Percentiles rank a stretch among this genome's conserved stretches.
These are phyloP conservation scores for Keiferia lycopersicella DNA, from an alignment of 2,888 invertebrate genomes.

Conservation along the genomic window DNA sequence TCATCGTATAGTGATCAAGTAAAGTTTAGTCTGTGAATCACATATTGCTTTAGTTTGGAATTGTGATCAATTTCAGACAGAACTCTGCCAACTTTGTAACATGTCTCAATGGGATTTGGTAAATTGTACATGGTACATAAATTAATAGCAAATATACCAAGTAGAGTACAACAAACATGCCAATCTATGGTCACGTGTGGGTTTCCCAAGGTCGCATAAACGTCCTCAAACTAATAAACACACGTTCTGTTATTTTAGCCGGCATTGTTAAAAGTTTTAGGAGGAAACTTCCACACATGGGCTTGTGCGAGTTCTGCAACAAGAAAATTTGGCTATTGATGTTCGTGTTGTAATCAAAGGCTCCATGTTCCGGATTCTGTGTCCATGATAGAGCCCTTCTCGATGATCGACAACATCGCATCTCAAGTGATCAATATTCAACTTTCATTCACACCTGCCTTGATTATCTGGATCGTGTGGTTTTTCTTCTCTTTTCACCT, in stretches of 20 bases:
- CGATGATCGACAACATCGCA: background rate
- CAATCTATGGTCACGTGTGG: conserved; percentile 38
- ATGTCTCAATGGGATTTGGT: background rate
- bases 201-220: conserved; percentile 55
- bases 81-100: background rate
- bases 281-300: background rate
- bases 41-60: background rate
- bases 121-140: background rate
- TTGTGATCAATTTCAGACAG: background rate
- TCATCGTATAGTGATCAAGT: background rate
- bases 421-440: conserved; percentile 8
- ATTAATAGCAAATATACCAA: background rate
- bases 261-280: background rate
- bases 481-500: background rate
- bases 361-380: conserved; percentile 9
- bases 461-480: conserved; percentile 5
- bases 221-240: conserved; percentile 54
- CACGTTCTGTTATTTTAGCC: conserved; percentile 28
- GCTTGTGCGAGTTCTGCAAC: background rate
- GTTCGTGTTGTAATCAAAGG: background rate
- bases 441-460: background rate
- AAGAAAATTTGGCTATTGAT: background rate
- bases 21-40: conserved; percentile 3
- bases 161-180: background rate
- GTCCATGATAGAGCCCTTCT: background rate